Percentiles rank a stretch among this genome's conserved stretches.
phyloP scores from a whole-genome alignment of 2,797 vertebrate genomes.

The Crenichthys baileyi region DNA sequence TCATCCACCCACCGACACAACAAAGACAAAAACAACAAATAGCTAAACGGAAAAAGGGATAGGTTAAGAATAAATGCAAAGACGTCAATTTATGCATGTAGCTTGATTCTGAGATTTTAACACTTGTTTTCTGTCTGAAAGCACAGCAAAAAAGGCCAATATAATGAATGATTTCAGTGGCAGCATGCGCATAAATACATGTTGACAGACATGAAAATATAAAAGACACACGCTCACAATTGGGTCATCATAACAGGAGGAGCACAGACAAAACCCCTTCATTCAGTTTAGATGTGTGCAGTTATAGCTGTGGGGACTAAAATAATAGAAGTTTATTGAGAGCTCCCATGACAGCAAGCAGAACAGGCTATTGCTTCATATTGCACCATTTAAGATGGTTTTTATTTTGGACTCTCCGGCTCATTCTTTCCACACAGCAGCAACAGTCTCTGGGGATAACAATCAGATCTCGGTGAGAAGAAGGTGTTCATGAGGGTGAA shows the following conservation, averaged over 20 bases:
- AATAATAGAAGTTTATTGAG: slow-evolving; percentile 55
- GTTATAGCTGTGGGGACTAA: slow-evolving; percentile 30
- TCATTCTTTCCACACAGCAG: slow-evolving; percentile 53
- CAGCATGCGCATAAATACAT: background rate
- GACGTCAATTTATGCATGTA: slow-evolving; percentile 45
- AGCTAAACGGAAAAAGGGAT: background rate
- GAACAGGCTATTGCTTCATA: slow-evolving; percentile 76
- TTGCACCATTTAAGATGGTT: slow-evolving; percentile 78
- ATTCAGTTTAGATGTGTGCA: slow-evolving; percentile 30
- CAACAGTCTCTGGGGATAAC: slow-evolving; percentile 65
- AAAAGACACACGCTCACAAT: slow-evolving; percentile 15
- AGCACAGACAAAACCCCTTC: slow-evolving; percentile 29
- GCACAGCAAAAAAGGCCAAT: slow-evolving; percentile 12
- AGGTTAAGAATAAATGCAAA: slow-evolving; percentile 43
- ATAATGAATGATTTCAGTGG: slow-evolving; percentile 37
- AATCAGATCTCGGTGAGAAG: slow-evolving; percentile 37
- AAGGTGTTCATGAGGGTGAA: background rate
- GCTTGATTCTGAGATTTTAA: slow-evolving; percentile 34
- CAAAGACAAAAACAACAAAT: slow-evolving; percentile 18
- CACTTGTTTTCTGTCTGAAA: slow-evolving; percentile 38
- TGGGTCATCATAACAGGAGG: slow-evolving; percentile 28
- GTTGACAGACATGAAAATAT: slow-evolving; percentile 6
- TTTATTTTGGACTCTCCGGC: slow-evolving; percentile 72
- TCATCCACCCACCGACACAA: slow-evolving; percentile 14
- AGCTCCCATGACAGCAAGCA: slow-evolving; percentile 68